These are phyloP conservation scores for Achlya flavicornis DNA, from an alignment of 2,888 invertebrate genomes.

Conservation along the genomic window DNA sequence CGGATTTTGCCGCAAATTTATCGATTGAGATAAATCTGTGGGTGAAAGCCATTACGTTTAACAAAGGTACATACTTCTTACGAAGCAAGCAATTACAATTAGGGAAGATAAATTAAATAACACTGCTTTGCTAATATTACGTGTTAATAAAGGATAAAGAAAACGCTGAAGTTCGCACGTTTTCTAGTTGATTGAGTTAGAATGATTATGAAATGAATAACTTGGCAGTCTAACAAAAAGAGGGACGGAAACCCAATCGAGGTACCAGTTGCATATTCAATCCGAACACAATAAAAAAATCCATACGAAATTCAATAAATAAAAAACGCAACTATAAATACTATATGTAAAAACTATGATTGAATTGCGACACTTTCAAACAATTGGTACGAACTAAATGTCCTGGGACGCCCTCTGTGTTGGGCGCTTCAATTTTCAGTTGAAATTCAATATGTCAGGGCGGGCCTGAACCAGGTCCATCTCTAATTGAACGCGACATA, in stretches of 20 bases:
- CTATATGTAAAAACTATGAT: background rate
- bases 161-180: background rate
- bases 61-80: background rate
- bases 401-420: slow-evolving; percentile 5
- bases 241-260: background rate
- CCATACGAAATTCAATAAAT: background rate
- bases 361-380: slow-evolving; percentile 6
- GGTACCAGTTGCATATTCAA: background rate
- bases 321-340: slow-evolving; percentile 5
- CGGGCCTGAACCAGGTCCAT: slow-evolving; percentile 32
- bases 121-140: background rate
- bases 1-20: slow-evolving; percentile 22
- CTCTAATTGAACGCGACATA: slow-evolving; percentile 52
- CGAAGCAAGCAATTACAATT: background rate
- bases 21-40: background rate
- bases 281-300: background rate
- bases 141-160: too few relatives aligned
- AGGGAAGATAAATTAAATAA: background rate
- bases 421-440: slow-evolving; percentile 34
- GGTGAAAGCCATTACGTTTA: background rate
- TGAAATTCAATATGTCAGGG: slow-evolving; percentile 48
- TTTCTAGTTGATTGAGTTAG: background rate
- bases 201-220: background rate
- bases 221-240: background rate
- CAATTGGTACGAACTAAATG: slow-evolving; percentile 8